These are phyloP conservation scores for Chiloscyllium punctatum DNA, from an alignment of 2,797 vertebrate genomes.

Conservation along the genomic window DNA sequence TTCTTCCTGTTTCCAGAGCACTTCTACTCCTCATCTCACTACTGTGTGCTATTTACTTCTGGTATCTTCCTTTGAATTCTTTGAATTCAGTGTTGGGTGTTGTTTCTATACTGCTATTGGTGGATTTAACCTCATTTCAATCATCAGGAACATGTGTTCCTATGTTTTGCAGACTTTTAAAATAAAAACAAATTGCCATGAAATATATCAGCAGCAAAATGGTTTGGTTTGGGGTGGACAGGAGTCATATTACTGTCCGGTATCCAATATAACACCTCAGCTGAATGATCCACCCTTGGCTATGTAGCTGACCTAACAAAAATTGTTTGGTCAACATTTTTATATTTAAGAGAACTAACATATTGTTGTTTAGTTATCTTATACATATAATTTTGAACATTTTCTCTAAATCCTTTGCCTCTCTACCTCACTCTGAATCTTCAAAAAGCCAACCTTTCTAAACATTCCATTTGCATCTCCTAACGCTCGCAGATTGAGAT, in stretches of 20 bases:
- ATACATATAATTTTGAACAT: neutral
- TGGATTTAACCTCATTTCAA: neutral
- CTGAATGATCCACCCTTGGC: neutral
- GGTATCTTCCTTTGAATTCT: too few relatives aligned
- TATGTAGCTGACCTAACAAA: neutral
- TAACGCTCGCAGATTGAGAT: neutral
- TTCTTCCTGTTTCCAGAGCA: too few relatives aligned
- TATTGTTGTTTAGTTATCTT: neutral
- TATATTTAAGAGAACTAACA: neutral
- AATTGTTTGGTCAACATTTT: neutral
- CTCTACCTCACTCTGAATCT: neutral
- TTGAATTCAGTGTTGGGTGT: too few relatives aligned
- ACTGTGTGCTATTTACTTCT: too few relatives aligned
- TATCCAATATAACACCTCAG: neutral
- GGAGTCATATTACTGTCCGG: neutral
- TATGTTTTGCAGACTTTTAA: neutral
- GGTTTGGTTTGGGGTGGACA: neutral
- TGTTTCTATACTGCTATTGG: too few relatives aligned
- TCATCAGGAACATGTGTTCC: neutral
- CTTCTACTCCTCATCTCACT: too few relatives aligned
- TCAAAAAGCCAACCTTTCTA: neutral
- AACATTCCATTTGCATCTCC: neutral
- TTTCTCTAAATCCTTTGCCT: neutral
- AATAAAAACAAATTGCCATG: neutral
- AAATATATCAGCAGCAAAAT: neutral